These are phyloP conservation scores for Perccottus glenii DNA, from an alignment of 2,113 vertebrate species.

Conservation along the genomic window DNA sequence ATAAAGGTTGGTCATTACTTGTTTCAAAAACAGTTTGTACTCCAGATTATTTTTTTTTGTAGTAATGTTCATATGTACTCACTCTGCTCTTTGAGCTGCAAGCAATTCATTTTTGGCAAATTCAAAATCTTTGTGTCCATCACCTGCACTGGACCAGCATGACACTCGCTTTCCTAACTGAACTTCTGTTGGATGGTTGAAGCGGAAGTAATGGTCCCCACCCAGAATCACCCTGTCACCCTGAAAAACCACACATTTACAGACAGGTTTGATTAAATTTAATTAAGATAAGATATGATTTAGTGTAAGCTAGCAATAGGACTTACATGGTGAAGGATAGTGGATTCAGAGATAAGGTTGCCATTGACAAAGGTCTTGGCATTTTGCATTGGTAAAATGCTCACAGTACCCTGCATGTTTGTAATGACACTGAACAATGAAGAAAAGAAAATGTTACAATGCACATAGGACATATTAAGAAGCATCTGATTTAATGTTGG, in stretches of 20 bases:
- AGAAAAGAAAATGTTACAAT: neutral
- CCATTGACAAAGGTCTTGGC: conserved; percentile 94
- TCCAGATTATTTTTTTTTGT: neutral
- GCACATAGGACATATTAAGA: neutral
- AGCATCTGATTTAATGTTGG: neutral
- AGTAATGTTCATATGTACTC: conserved; percentile 61
- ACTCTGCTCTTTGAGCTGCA: conserved; percentile 87
- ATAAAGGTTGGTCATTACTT: neutral
- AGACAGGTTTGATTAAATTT: neutral
- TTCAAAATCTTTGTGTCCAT: conserved; percentile 91
- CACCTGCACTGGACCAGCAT: conserved; percentile 67
- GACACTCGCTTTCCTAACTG: conserved; percentile 80
- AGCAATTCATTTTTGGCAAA: conserved; percentile 96
- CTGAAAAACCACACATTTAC: conserved; percentile 63
- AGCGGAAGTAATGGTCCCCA: conserved; percentile 96
- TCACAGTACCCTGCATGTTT: conserved; percentile 81
- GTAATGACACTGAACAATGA: conserved; percentile 83
- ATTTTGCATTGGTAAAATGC: conserved; percentile 82
- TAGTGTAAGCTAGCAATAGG: neutral
- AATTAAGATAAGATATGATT: neutral
- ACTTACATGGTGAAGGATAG: conserved; percentile 90
- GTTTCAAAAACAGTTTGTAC: neutral
- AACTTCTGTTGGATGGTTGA: conserved; percentile 93
- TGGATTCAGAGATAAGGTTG: conserved; percentile 80
- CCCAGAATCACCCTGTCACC: conserved; percentile 94